These are phyloP conservation scores for Acestrorhynchus altus DNA, from an alignment of 2,797 vertebrate genomes.

Conservation along the genomic window DNA sequence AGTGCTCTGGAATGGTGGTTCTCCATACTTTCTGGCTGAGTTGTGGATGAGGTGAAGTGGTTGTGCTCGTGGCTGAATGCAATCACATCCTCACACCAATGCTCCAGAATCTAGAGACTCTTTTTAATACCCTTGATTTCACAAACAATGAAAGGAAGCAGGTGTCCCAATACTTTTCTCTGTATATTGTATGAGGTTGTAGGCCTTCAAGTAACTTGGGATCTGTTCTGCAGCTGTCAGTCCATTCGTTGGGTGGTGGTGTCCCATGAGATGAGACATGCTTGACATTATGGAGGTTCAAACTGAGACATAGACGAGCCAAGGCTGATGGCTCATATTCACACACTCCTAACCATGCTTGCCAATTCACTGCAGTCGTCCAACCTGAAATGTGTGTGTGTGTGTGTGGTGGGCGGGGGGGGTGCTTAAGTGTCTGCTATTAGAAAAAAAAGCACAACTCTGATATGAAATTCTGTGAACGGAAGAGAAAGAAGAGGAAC, in stretches of 20 bases:
- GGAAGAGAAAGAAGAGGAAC: neutral
- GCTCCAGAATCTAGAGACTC: too few species aligned
- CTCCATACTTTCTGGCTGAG: too few species aligned
- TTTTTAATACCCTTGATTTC: too few species aligned
- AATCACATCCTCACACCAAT: too few species aligned
- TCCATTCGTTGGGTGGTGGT: conserved; percentile 26
- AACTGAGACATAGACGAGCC: neutral
- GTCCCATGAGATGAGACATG: conserved; percentile 25
- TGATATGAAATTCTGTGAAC: neutral
- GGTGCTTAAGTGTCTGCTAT: neutral
- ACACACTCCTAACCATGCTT: neutral
- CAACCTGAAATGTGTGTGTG: neutral
- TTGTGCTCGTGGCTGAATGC: too few species aligned
- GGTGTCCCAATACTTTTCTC: too few species aligned
- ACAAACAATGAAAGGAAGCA: too few species aligned
- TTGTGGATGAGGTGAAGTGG: too few species aligned
- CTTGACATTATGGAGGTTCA: conserved; percentile 11
- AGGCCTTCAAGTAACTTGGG: too few species aligned
- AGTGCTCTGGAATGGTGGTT: too few species aligned
- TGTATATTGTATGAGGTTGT: too few species aligned
- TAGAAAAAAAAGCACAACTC: neutral
- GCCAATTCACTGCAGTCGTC: neutral
- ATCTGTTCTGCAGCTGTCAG: conserved; percentile 20
- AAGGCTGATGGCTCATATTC: neutral
- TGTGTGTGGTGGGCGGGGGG: neutral